Base-by-base conservation (phyloP, 2,113 vertebrate genomes). In the Carlito syrichta region DNA sequence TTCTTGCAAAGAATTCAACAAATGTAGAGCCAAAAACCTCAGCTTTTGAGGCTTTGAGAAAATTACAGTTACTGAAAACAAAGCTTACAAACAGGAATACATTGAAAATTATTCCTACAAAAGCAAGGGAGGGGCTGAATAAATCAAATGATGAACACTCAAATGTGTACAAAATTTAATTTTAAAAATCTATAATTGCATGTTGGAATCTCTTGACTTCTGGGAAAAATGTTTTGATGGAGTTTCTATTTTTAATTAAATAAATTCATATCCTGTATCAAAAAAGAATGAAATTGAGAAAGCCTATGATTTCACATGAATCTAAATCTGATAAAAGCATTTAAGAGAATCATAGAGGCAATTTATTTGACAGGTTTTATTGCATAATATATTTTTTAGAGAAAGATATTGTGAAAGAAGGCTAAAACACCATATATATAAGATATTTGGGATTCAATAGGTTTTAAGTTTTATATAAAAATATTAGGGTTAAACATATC, bases 91-190 rank as follows among this genome's bases (percentile, higher is more conserved):
- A 88, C 30, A 69, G 20, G 20, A 27, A 66, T 82, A 76, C 83
- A 71, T 20, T 93, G 32, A 89, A 96, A 82, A 92, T 86, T 87
- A 84, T 84, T 76, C 38, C 30, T 85, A 82, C 3, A 81, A 87
- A 90, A 94, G 32, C 52, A 94, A 77, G 25, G 38, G 50, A 74
- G 12, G 17, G 25, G 76, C 13, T 20, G 17, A 86, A 89, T 50
- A 93, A 91, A 91, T 96, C 92, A 96, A 94, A 66, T 82, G 58
- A 81, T 82, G 48, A 92, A 58, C 1, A 45, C 20, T 88, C 32
- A 76, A 56, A 93, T 81, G 56, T 92, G n/a, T 27, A 69, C 48
- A 94, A 96, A 63, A 79, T 66, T 95, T 86, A 87, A 88, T 90
- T 94, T 90, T 27, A 58, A 81, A 83, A 81, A 58, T 86, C 32